phyloP scores from a whole-genome alignment of 2,113 vertebrate species.

The Amphiprion percula region DNA sequence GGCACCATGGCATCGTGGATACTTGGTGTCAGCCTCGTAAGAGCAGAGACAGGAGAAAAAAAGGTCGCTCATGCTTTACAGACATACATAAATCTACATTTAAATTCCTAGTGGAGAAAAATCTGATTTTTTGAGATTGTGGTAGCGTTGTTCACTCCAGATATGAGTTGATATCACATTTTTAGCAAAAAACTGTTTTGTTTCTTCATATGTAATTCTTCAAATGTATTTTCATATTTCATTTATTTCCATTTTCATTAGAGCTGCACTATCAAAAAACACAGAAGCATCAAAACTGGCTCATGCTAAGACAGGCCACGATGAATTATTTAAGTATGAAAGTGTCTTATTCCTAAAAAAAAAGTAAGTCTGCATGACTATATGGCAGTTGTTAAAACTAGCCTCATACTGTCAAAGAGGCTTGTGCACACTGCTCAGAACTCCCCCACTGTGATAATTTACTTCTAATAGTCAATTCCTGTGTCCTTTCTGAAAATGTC shows the following conservation, averaged over 20 bases:
- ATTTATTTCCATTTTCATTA: constrained; percentile 48
- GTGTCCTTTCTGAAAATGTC: constrained; percentile 12
- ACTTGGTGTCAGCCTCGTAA: constrained; percentile 13
- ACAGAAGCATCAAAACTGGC: constrained; percentile 9
- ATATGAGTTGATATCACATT: not conserved
- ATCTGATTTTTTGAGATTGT: not conserved
- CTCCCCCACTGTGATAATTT: constrained; percentile 31
- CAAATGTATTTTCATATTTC: constrained; percentile 54
- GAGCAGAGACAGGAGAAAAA: not conserved
- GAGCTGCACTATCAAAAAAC: constrained; percentile 25
- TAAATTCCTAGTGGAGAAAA: not conserved
- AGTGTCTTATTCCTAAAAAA: not conserved
- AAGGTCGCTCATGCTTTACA: not conserved
- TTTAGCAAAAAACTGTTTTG: not conserved
- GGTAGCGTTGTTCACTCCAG: not conserved
- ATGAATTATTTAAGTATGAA: not conserved
- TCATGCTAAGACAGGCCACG: not conserved
- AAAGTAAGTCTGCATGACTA: not conserved
- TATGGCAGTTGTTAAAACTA: constrained; percentile 17
- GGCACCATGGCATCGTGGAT: constrained; percentile 3
- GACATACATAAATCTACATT: not conserved
- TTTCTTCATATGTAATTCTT: constrained; percentile 41
- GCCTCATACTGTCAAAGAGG: not conserved
- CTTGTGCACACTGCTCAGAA: constrained; percentile 17
- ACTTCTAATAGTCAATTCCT: constrained; percentile 7